These are phyloP conservation scores for Leptinotarsa juncta DNA, from an alignment of 2,888 invertebrate genomes.

Conservation along the genomic window DNA sequence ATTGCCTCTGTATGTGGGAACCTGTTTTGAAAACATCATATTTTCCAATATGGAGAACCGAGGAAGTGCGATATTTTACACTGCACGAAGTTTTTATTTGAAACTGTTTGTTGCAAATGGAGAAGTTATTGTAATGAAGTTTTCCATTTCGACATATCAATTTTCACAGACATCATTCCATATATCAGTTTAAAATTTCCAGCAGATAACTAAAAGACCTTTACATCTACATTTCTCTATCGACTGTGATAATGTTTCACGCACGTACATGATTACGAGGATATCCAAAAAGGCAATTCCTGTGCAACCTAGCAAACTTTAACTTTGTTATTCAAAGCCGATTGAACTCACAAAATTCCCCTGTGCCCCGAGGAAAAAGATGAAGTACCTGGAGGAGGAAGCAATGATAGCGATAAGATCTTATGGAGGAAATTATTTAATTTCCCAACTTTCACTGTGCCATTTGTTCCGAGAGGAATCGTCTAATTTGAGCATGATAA, in stretches of 20 bases:
- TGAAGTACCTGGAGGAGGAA: conserved; percentile 13
- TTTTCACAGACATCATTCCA: no score
- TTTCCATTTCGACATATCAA: no score
- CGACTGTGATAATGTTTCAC: not conserved
- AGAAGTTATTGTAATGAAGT: no score
- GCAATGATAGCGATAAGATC: not conserved
- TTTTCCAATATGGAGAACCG: not conserved
- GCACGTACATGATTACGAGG: not conserved
- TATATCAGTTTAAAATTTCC: no score
- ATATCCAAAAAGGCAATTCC: conserved; percentile 1
- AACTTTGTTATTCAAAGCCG: not conserved
- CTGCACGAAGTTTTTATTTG: no score
- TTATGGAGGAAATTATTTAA: conserved; percentile 6
- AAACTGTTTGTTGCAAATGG: no score
- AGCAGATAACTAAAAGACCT: no score
- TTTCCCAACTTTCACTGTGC: conserved; percentile 10
- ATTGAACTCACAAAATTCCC: not conserved
- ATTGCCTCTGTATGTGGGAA: no score
- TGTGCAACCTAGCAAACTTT: not conserved
- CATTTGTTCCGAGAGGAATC: not conserved
- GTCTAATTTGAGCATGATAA: not conserved
- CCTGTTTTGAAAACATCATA: no score
- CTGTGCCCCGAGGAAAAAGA: not conserved
- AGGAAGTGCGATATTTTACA: no score
- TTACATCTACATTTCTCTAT: no score